A percentile compares a stretch with the other conserved stretches of the same genome.
Evolutionary conservation across 1,140 invertebrate genomes (phyloP).

Genomic region (Bombus affinis): DNA sequence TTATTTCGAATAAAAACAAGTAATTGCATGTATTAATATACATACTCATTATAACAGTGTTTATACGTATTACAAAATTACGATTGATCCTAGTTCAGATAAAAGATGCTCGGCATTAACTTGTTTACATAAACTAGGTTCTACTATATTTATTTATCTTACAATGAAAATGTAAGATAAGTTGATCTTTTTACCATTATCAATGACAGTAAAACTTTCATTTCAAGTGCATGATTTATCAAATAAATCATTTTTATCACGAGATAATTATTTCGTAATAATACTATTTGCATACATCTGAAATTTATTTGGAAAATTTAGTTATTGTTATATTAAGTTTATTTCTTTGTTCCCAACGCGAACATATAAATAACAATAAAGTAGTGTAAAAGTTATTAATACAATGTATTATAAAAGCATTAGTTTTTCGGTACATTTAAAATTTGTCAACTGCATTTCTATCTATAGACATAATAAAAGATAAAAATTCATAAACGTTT

Average conservation of each 20-base stretch:
- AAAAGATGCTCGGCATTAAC: too few relatives aligned
- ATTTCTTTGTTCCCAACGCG: not conserved
- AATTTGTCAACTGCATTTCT: not conserved
- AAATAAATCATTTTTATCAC: not conserved
- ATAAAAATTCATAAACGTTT: not conserved
- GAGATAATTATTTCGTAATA: not conserved
- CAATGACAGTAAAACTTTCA: not conserved
- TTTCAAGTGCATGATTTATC: not conserved
- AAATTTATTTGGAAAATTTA: not conserved
- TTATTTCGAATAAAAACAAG: too few relatives aligned
- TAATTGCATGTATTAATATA: too few relatives aligned
- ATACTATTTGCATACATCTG: not conserved
- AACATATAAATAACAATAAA: slow-evolving; percentile 3
- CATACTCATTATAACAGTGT: too few relatives aligned
- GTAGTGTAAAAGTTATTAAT: slow-evolving; percentile 1
- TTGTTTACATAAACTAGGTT: too few relatives aligned
- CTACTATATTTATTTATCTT: slow-evolving; percentile 4
- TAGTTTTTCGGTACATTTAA: not conserved
- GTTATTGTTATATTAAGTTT: not conserved
- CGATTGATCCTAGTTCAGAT: too few relatives aligned
- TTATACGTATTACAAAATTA: too few relatives aligned
- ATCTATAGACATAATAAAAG: not conserved
- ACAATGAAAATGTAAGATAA: slow-evolving; percentile 1
- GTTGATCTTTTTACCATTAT: not conserved
- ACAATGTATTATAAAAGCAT: slow-evolving; percentile 18